Base-by-base conservation (phyloP, 2,888 invertebrate genomes). In the Amorpha juglandis region DNA sequence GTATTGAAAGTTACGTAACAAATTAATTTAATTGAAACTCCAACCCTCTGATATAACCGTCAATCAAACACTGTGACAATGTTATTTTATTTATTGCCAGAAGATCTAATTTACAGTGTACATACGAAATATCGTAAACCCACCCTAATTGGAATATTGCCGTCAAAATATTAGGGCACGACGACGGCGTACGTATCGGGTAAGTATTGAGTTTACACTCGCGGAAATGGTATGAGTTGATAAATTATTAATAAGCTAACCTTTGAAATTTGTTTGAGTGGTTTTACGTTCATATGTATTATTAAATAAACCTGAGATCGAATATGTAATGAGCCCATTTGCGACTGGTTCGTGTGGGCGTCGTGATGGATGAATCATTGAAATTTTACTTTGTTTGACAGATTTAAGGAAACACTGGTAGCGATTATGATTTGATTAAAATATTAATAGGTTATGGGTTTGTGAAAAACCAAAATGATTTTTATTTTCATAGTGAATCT, bases 161-260 rank as follows among this genome's bases (percentile, higher is more conserved):
- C 38, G 35, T 55, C 42, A 42, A 58, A 58, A 58, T 52, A 52
- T 58, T 11, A 58, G 19, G 50, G 7, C 19, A 9, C 58, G 42
- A 38, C 7, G 19, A 19, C 38, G 58, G 58, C 19, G 42, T 6
- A 19, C 19, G 19, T 19, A 38, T 16, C 33, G 16, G 1, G 19
- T 58, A 19, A 6, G 58, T 19, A 58, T 58, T 58, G 58, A 42
- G 58, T 58, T 58, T 58, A 58, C 42, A 58, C 58, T 19, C 58
- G 19, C 58, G 58, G 58, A 58, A 58, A 19, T 42, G 38, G 38
- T 58, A 58, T 16, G 42, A 19, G 16, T 42, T 58, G 42, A 58
- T 58, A 58, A 58, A 42, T 58, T 53, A 42, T 58, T 58, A 58
- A 58, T 58, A 38, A 58, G 58, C 19, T 16, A 55, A 16, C 55